Evolutionary conservation across 2,888 invertebrate species (phyloP), one percentile per base, ranked within the genome.

Genomic region (Hipparchia semele): DNA sequence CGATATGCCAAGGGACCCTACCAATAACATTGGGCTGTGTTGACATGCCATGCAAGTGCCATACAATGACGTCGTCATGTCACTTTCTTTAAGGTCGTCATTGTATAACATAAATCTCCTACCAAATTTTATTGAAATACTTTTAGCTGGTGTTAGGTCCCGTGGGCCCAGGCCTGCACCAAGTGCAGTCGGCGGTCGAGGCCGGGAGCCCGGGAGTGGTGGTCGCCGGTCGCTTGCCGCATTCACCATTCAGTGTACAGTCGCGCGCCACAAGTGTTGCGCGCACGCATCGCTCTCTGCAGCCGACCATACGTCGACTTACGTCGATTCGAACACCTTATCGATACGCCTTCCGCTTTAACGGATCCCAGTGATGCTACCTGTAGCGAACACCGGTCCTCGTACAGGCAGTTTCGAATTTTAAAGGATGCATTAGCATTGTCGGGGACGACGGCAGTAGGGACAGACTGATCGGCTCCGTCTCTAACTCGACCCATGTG

Each of bases 181-280:
- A 81, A 84, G 86, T 84, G 87, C 87, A 88, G 84, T 84, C 90
- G 83, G 86, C 87, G 88, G 86, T 84, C 90, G 90, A 89, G 91
- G 90, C 87, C 88, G 91, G 91, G 90, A 88, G 87, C 85, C 81
- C 86, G 85, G 90, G 91, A 90, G 84, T 86, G 84, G 84, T 79
- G 87, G 87, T 81, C 85, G 77, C 73, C 74, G 77, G 64, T 76
- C 86, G 86, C 86, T 82, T 82, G 83, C 82, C 87, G 83, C 84
- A 86, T 81, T 83, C 82, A 86, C 83, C 83, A 86, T 80, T 91
- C 93, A 94, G 93, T 93, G 78, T 87, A 88, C 87, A 88, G 86
- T 87, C 90, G 91, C 90, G 87, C 92, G 92, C 85, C 88, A 84
- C 85, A 83, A 88, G 88, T 88, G 89, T 83, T 89, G 93, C 92